Evolutionary conservation across 2,113 vertebrate species (phyloP).

Genomic region (Spermophilus dauricus): DNA sequence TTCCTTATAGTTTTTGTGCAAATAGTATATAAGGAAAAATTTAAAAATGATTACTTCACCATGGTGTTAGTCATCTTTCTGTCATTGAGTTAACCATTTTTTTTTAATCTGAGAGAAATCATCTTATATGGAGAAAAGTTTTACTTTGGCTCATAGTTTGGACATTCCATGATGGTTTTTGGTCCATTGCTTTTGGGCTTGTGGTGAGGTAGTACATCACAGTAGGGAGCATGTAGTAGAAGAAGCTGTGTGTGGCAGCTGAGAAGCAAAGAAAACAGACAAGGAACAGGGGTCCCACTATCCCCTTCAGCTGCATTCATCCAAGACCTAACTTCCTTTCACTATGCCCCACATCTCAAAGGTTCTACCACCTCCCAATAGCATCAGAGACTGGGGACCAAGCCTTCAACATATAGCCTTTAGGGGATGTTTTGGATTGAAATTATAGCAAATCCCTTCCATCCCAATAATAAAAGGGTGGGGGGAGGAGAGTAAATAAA

Average conservation of each 20-base stretch:
- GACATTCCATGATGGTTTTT: background rate
- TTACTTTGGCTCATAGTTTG: no score
- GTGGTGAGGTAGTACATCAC: background rate
- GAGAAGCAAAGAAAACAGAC: background rate
- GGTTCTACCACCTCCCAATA: background rate
- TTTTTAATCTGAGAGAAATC: background rate
- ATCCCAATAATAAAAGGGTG: background rate
- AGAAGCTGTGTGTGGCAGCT: no score
- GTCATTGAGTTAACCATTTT: background rate
- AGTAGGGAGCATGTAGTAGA: background rate
- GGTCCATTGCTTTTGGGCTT: background rate
- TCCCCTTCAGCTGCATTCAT: background rate
- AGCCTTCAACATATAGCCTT: no score
- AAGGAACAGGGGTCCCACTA: no score
- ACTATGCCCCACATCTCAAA: fast-evolving
- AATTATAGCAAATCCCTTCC: background rate
- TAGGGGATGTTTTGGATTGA: background rate
- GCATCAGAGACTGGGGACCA: no score
- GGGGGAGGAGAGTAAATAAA: background rate
- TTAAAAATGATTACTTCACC: background rate
- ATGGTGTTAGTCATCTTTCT: background rate
- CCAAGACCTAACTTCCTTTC: background rate
- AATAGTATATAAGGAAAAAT: background rate
- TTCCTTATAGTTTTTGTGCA: background rate
- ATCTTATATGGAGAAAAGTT: background rate